Percentiles rank a stretch among this genome's conserved stretches.
Evolutionary conservation across 35 echinoderm and acorn worm species (phyloP).

Genomic region (Hemicentrotus pulcherrimus): DNA sequence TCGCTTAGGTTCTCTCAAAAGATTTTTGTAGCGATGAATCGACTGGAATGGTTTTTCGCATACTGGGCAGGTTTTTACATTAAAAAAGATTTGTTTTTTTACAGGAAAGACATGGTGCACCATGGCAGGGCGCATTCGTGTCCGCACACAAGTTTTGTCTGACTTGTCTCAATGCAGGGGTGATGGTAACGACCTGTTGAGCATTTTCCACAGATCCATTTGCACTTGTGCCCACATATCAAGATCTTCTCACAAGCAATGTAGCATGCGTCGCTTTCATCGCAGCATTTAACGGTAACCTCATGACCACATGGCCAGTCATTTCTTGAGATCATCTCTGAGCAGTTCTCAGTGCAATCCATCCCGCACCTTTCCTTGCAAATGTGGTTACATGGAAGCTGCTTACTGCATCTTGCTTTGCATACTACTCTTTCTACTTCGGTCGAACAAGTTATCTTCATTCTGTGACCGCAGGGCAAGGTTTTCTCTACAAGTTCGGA

Average conservation of each 20-base stretch:
- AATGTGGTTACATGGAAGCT: slow-evolving; percentile 54
- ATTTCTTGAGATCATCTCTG: not conserved
- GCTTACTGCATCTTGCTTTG: slow-evolving; percentile 25
- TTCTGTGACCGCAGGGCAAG: slow-evolving; percentile 52
- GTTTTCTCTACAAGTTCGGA: not conserved
- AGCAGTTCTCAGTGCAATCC: slow-evolving; percentile 27
- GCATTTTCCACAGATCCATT: slow-evolving; percentile 27
- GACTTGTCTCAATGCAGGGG: slow-evolving; percentile 57
- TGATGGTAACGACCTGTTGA: not conserved
- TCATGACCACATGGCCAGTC: slow-evolving; percentile 80
- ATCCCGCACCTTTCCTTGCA: slow-evolving; percentile 48
- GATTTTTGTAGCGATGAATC: not conserved
- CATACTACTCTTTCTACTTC: slow-evolving; percentile 10
- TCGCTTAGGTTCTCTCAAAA: not conserved
- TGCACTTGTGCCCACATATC: slow-evolving; percentile 72
- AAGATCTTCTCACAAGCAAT: slow-evolving; percentile 50
- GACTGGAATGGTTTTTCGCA: slow-evolving; percentile 41
- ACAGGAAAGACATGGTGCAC: slow-evolving; percentile 80
- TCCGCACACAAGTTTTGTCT: slow-evolving; percentile 70
- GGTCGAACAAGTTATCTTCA: not conserved
- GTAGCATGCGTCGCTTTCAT: slow-evolving; percentile 46
- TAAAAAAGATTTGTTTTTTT: slow-evolving; percentile 51
- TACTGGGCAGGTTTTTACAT: slow-evolving; percentile 26
- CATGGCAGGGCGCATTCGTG: slow-evolving; percentile 75
- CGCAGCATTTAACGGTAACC: slow-evolving; percentile 65